Evolutionary conservation across 2,113 vertebrate genomes (phyloP).

Genomic region (Anolis sagrei): DNA sequence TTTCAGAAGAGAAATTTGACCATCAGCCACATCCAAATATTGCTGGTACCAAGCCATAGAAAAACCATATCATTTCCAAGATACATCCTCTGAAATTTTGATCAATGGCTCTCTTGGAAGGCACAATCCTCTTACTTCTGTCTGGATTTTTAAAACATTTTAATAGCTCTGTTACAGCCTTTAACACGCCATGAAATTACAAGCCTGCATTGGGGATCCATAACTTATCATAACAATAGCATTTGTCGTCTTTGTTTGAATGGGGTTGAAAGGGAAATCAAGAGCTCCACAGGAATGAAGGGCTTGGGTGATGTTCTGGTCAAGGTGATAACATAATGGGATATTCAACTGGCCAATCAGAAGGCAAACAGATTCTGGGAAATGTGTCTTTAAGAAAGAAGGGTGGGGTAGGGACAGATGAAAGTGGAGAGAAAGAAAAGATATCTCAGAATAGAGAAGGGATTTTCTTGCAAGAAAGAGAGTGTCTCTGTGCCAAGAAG

Average conservation of each 20-base stretch:
- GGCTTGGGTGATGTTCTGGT: slow-evolving; percentile 29
- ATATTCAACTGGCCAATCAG: no score
- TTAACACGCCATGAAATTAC: slow-evolving; percentile 71
- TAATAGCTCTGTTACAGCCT: slow-evolving; percentile 59
- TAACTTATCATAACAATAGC: slow-evolving; percentile 70
- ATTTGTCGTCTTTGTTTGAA: slow-evolving; percentile 65
- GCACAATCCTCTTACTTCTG: slow-evolving; percentile 23
- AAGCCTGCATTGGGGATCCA: slow-evolving; percentile 58
- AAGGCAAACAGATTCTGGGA: no score
- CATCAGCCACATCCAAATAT: background rate
- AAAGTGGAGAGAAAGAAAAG: background rate
- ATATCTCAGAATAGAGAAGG: no score
- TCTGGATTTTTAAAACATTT: background rate
- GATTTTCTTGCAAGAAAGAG: background rate
- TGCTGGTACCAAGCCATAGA: slow-evolving; percentile 21
- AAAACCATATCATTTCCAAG: slow-evolving; percentile 9
- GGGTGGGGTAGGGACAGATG: background rate
- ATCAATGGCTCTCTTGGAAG: slow-evolving; percentile 48
- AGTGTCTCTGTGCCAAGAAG: background rate
- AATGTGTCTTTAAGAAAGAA: background rate
- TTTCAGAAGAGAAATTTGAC: slow-evolving; percentile 10
- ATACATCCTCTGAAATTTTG: slow-evolving; percentile 34
- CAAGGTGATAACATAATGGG: background rate
- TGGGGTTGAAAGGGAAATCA: slow-evolving; percentile 49
- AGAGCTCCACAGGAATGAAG: slow-evolving; percentile 44